Evolutionary conservation across 1,140 invertebrate genomes (phyloP).

Genomic region (Trichonephila inaurata): DNA sequence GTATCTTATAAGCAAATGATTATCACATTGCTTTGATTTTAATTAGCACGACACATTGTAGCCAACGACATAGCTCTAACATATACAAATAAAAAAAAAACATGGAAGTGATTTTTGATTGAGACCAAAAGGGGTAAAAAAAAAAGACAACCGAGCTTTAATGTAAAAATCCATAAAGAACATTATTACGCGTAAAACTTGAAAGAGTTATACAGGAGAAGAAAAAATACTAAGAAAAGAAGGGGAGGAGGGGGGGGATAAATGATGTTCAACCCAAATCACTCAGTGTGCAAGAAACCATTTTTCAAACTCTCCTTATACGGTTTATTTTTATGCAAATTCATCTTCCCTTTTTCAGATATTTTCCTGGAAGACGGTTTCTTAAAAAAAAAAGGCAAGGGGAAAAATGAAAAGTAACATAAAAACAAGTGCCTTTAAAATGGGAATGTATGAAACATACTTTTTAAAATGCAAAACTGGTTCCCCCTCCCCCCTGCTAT

Average conservation of each 20-base stretch:
- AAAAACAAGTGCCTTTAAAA: not conserved
- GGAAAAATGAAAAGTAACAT: not conserved
- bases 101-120: too few species aligned
- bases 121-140: too few species aligned
- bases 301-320: slow-evolving; percentile 28
- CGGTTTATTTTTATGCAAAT: slow-evolving; percentile 30
- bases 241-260: not conserved
- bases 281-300: not conserved
- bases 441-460: slow-evolving; percentile 3
- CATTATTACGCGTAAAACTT: not conserved
- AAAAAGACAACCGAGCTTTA: too few species aligned
- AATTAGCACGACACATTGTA: too few species aligned
- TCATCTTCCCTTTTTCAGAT: not conserved
- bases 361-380: not conserved
- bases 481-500: not conserved
- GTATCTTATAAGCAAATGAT: too few species aligned
- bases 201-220: not conserved
- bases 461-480: slow-evolving; percentile 9
- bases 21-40: too few species aligned
- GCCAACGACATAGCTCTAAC: too few species aligned
- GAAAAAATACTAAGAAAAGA: not conserved
- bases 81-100: too few species aligned
- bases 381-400: not conserved
- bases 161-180: not conserved
- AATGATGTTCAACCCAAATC: slow-evolving; percentile 27